Evolutionary conservation across 2,888 invertebrate genomes (phyloP).

Genomic region (Meiosimyza decipiens): DNA sequence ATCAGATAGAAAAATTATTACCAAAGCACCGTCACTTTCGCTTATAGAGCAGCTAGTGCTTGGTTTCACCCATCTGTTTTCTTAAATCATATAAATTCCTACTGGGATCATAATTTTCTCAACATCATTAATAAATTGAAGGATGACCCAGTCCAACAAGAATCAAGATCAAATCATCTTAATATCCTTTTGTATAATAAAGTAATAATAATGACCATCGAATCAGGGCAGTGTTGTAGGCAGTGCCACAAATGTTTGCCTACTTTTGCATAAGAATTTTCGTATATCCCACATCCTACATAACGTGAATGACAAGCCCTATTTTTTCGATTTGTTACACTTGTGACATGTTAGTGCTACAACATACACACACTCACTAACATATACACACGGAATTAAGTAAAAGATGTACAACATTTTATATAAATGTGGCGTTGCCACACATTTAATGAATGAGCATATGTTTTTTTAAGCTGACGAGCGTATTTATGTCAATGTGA

Average conservation of each 20-base stretch:
- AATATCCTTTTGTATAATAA: constrained; percentile 24
- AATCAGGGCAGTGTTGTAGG: not conserved
- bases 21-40: no score
- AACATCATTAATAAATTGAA: constrained; percentile 31
- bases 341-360: not conserved
- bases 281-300: not conserved
- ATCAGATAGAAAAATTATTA: no score
- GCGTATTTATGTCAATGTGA: no score
- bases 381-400: no score
- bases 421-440: no score
- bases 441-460: no score
- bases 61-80: no score
- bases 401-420: no score
- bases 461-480: no score
- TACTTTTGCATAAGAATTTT: not conserved
- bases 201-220: constrained; percentile 26
- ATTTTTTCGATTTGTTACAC: constrained; percentile 8
- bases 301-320: constrained; percentile 10
- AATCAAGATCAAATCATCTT: constrained; percentile 30
- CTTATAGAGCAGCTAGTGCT: no score
- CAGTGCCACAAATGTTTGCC: not conserved
- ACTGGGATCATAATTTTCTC: not conserved
- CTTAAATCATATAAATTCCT: no score
- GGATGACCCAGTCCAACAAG: constrained; percentile 9
- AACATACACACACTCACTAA: no score